Conservation (phyloP, 2,888 invertebrate species). For the Tenodera sinensis region DNA sequence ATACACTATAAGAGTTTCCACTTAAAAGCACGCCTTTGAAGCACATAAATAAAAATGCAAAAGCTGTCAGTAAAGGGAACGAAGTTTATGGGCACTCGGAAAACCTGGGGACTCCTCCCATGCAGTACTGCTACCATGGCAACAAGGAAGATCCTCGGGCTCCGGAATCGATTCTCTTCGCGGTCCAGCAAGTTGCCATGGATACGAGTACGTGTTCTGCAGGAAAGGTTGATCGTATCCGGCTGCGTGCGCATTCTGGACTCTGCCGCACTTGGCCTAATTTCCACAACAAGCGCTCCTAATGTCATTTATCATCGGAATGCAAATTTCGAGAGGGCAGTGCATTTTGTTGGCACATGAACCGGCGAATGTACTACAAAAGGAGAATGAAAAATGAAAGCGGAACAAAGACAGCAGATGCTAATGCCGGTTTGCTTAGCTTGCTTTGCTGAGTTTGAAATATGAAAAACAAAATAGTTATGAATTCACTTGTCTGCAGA, state of each 20-base stretch:
- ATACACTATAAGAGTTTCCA: too few species aligned
- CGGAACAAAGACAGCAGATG: not conserved
- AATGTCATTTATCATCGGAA: not conserved
- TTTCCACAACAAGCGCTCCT: not conserved
- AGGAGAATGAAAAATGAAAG: not conserved
- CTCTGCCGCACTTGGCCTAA: not conserved
- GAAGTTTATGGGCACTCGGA: not conserved
- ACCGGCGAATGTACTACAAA: not conserved
- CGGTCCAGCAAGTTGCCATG: not conserved
- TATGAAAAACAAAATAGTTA: not conserved
- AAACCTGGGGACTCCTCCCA: not conserved
- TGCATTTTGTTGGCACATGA: not conserved
- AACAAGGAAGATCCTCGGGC: not conserved
- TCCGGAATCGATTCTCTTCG: conserved; percentile 4
- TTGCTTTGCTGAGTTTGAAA: not conserved
- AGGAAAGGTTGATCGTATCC: not conserved
- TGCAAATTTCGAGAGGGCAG: not conserved
- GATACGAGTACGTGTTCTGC: not conserved
- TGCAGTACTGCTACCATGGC: not conserved
- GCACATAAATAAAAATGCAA: too few species aligned
- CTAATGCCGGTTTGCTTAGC: not conserved
- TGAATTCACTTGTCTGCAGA: too few species aligned
- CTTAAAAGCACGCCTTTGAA: too few species aligned
- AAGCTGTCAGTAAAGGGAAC: not conserved
- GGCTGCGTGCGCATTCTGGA: not conserved